These are phyloP conservation scores for Acromyrmex heyeri DNA, from an alignment of 1,140 invertebrate species.

Conservation along the genomic window DNA sequence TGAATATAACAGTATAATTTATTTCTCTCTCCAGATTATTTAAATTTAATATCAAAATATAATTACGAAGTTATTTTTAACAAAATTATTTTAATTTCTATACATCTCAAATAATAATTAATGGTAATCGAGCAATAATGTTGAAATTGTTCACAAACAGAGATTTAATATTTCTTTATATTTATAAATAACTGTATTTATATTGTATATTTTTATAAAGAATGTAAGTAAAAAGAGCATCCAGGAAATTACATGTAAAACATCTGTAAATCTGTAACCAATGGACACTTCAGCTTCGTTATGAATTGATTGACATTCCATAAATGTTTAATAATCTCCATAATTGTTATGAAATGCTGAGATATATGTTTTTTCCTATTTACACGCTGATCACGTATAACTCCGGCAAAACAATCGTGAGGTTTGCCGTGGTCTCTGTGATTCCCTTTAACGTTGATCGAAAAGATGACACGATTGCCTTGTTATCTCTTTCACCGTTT, in stretches of 20 bases:
- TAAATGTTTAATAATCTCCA: slow-evolving; percentile 77
- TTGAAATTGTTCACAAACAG: slow-evolving; percentile 40
- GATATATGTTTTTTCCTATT: not conserved
- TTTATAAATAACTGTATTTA: too few species aligned
- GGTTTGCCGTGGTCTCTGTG: not conserved
- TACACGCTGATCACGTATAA: not conserved
- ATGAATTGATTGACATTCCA: slow-evolving; percentile 79
- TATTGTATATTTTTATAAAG: not conserved
- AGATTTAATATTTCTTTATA: not conserved
- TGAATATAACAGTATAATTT: slow-evolving; percentile 41
- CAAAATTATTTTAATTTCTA: not conserved
- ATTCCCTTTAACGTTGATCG: not conserved
- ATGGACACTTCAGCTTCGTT: slow-evolving; percentile 62
- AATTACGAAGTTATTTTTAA: not conserved
- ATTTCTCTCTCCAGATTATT: not conserved
- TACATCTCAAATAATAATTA: not conserved
- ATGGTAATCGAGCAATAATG: slow-evolving; percentile 29
- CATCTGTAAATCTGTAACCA: slow-evolving; percentile 65
- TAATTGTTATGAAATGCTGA: slow-evolving; percentile 36
- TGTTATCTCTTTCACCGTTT: not conserved
- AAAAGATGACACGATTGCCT: not conserved
- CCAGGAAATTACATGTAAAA: slow-evolving; percentile 78
- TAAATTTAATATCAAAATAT: not conserved
- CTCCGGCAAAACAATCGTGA: not conserved
- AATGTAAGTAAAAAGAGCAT: slow-evolving; percentile 33